Evolutionary conservation across 2,888 invertebrate species (phyloP), one percentile per base, ranked within the genome.

Genomic region (Cryptocephalus primarius): DNA sequence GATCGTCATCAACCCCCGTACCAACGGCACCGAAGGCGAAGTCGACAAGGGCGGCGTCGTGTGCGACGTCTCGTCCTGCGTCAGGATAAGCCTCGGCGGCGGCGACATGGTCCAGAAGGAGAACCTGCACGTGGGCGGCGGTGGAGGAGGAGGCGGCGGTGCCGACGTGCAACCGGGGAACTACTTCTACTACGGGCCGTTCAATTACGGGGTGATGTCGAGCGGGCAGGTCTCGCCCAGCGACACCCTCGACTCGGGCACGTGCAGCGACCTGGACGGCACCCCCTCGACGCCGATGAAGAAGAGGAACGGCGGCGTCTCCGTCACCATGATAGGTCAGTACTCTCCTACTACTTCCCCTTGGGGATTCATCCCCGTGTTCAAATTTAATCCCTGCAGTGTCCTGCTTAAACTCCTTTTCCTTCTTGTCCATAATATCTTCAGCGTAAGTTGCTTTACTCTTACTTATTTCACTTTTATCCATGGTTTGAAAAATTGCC

Each of bases 191-290:
- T 82, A 79, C 66, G 78, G 75, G 55, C 72, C 78, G 8, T 80
- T 75, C 56, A 72, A 71, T 49, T 74, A 73, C 57, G 73, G 55
- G 31, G 72, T 82, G 46, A 83, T 85, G 78, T 82, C 85, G 43
- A 86, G 85, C 63, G 88, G 88, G 1, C 88, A 88, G 62, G 85
- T 85, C 61, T 88, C 88, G 32, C 87, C 88, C 1, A 85, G 83
- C 60, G 88, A 88, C 61, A 88, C 87, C 1, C 66, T 88, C 52
- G 88, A 88, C 69, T 88, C 88, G 48, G 88, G 88, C 40, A 88
- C 88, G 33, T 87, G 88, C 70, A 88, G 87, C 65, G 88, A 88
- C 69, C 74, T 88, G 58, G 88, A 88, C 60, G 79, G 80, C 38
- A 83, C 83, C 14, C 82, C 85, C 45, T 78, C 79, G 4, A 83